Conservation (phyloP, 2,113 vertebrate species). For the Clarias macrocephalus region DNA sequence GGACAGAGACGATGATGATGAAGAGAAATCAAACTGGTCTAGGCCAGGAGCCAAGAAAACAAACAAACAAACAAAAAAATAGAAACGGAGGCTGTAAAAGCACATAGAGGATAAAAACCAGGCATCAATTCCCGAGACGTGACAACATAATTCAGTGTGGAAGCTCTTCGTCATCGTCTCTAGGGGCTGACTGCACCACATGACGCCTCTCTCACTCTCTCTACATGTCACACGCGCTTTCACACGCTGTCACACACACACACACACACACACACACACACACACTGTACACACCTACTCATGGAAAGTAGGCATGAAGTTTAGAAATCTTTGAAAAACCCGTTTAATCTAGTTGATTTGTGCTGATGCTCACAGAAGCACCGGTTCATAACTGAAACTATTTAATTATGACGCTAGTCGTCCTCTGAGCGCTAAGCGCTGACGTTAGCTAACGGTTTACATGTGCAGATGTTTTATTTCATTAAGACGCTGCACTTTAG, state of each 20-base stretch:
- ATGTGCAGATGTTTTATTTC: not conserved
- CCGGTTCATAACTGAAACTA: not conserved
- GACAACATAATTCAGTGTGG: conserved; percentile 49
- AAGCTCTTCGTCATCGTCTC: conserved; percentile 37
- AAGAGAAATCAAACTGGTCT: conserved; percentile 52
- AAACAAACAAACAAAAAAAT: conserved; percentile 13
- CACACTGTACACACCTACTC: not conserved
- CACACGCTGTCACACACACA: not conserved
- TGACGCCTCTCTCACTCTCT: not conserved
- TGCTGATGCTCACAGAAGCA: not conserved
- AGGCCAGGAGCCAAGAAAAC: conserved; percentile 48
- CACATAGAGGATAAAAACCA: conserved; percentile 51
- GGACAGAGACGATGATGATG: conserved; percentile 53
- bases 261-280: not conserved
- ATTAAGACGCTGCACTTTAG: not conserved
- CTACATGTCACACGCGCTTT: not conserved
- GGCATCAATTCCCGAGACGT: conserved; percentile 50
- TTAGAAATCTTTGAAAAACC: not conserved
- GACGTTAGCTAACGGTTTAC: not conserved
- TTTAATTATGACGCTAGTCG: not conserved
- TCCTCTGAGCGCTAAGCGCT: not conserved
- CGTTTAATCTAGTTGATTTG: not conserved
- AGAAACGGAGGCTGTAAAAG: conserved; percentile 30
- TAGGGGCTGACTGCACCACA: conserved; percentile 19
- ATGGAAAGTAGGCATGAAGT: not conserved